These are phyloP conservation scores for Dreissena polymorpha DNA, from an alignment of 1,140 invertebrate genomes.

Conservation along the genomic window DNA sequence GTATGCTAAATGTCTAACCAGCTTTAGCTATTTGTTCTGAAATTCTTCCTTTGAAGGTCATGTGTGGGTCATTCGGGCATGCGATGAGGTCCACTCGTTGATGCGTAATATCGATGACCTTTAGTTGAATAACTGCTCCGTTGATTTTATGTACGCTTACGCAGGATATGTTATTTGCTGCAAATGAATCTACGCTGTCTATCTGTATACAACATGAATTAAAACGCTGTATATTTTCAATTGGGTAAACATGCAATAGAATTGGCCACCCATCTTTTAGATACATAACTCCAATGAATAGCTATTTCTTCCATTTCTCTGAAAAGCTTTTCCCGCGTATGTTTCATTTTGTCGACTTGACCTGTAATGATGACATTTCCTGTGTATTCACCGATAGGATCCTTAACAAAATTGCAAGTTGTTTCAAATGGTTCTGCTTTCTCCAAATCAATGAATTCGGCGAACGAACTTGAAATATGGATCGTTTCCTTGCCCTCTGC, in stretches of 20 bases:
- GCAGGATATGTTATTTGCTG: not conserved
- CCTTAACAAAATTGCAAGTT: not conserved
- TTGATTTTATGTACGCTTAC: not conserved
- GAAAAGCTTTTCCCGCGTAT: not conserved
- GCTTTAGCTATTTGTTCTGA: not conserved
- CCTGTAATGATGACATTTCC: conserved; percentile 3
- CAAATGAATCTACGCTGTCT: not conserved
- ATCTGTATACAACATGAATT: not conserved
- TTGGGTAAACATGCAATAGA: not conserved
- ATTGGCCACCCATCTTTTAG: not conserved
- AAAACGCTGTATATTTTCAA: not conserved
- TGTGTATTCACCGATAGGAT: not conserved
- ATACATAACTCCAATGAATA: not conserved
- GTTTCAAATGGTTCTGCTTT: not conserved
- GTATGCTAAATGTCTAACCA: not conserved
- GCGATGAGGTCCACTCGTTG: not conserved
- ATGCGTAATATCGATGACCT: not conserved
- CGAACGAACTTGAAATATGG: not conserved
- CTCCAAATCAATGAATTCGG: not conserved
- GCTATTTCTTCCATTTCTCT: not conserved
- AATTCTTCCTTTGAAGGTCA: not conserved
- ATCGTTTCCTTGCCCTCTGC: not conserved
- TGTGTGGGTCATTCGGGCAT: not conserved
- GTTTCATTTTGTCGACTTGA: not conserved
- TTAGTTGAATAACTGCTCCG: not conserved